Evolutionary conservation across 2,888 invertebrate genomes (phyloP).

Genomic region (Cordilura impudica): DNA sequence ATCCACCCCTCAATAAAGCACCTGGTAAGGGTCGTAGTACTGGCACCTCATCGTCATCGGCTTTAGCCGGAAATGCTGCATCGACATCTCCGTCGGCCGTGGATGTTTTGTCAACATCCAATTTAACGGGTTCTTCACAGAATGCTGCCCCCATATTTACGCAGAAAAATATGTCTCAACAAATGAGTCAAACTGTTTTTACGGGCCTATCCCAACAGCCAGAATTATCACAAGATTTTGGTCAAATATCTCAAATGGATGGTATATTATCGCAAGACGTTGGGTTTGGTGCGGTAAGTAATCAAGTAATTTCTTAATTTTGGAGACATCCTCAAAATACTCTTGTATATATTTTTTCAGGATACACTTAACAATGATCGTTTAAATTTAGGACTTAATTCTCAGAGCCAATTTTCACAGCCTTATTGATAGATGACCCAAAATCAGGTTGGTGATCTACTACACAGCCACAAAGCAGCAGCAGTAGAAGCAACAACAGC

Average conservation of each 20-base stretch:
- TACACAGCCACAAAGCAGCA: slow-evolving; percentile 64
- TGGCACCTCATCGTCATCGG: slow-evolving; percentile 25
- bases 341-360: slow-evolving; percentile 18
- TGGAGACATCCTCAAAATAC: background rate
- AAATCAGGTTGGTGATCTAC: slow-evolving; percentile 56
- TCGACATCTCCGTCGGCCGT: slow-evolving; percentile 40
- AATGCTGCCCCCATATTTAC: slow-evolving; percentile 81
- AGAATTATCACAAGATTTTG: slow-evolving; percentile 77
- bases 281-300: slow-evolving; percentile 72
- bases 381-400: slow-evolving; percentile 70
- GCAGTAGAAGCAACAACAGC: slow-evolving; percentile 66
- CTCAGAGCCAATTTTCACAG: slow-evolving; percentile 77
- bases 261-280: slow-evolving; percentile 93
- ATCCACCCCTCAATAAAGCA: slow-evolving; percentile 24
- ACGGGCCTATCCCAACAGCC: slow-evolving; percentile 84
- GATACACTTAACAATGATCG: slow-evolving; percentile 70
- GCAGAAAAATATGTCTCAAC: slow-evolving; percentile 87
- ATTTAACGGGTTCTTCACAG: slow-evolving; percentile 65
- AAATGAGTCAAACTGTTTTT: slow-evolving; percentile 83
- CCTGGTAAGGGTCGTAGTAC: slow-evolving; percentile 46
- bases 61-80: slow-evolving; percentile 1
- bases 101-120: slow-evolving; percentile 72
- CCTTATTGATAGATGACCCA: slow-evolving; percentile 75
- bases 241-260: slow-evolving; percentile 90
- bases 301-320: background rate